These are phyloP conservation scores for Invenusta paracnida DNA, from an alignment of 2,888 invertebrate genomes.

Conservation along the genomic window DNA sequence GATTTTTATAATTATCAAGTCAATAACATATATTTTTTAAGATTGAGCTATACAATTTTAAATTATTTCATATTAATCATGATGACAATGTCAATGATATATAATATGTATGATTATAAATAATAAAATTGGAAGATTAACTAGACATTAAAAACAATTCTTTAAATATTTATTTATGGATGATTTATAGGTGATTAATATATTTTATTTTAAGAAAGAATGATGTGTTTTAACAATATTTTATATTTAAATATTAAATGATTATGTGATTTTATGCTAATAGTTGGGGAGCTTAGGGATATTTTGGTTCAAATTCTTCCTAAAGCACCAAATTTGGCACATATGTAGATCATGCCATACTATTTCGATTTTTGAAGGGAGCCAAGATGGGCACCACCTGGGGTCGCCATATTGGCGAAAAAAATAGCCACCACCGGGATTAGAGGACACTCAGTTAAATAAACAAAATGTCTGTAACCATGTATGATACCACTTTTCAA, in stretches of 20 bases:
- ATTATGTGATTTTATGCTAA: not conserved
- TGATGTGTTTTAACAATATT: no score
- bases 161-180: no score
- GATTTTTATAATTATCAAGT: no score
- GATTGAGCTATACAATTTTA: no score
- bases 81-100: no score
- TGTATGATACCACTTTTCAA: not conserved
- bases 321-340: not conserved
- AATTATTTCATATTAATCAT: no score
- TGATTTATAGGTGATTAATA: no score
- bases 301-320: not conserved
- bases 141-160: no score
- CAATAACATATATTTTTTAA: no score
- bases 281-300: not conserved
- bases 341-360: not conserved
- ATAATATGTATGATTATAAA: no score
- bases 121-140: no score
- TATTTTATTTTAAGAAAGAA: no score
- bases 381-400: not conserved
- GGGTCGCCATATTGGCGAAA: not conserved
- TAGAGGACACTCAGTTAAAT: not conserved
- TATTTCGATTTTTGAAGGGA: not conserved
- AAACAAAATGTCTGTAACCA: not conserved
- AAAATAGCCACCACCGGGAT: not conserved
- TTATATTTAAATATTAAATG: not conserved